Conservation (phyloP, 2,797 vertebrate species). For the Cirrhinus mrigala region DNA sequence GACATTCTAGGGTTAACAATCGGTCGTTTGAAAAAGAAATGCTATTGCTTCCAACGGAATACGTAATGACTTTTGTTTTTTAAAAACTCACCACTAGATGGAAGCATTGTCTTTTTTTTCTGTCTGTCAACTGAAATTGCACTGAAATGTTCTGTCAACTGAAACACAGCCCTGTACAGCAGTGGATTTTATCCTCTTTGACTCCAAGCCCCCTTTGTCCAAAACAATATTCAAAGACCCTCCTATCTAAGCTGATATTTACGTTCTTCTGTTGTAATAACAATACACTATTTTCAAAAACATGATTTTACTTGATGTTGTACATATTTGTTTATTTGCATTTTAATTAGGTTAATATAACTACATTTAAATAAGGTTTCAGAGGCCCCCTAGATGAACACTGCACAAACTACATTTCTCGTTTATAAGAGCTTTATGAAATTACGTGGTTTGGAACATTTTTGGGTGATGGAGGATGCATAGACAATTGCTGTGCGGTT, state of each 20-base stretch:
- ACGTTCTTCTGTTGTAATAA: not conserved
- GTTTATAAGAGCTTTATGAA: not conserved
- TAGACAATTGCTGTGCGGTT: not conserved
- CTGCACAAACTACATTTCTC: not conserved
- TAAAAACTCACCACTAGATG: conserved; percentile 51
- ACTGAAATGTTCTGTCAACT: not conserved
- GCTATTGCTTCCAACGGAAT: not conserved
- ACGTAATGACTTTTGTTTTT: not conserved
- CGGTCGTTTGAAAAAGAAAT: not conserved
- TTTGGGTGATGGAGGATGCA: not conserved
- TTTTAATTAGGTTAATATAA: not conserved
- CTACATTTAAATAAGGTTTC: not conserved
- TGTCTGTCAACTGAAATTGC: too few relatives aligned
- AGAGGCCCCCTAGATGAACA: not conserved
- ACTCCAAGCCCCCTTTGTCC: not conserved
- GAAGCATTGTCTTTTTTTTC: conserved; percentile 8
- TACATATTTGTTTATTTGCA: not conserved
- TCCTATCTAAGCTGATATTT: not conserved
- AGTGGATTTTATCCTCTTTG: not conserved
- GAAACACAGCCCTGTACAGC: not conserved
- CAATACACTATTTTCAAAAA: not conserved
- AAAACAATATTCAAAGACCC: not conserved
- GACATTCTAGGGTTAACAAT: not conserved
- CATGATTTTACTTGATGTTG: not conserved
- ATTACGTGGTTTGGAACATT: not conserved